Evolutionary conservation across 2,113 vertebrate genomes (phyloP), one percentile per base, ranked within the genome.

Genomic region (Corydoras sp.): DNA sequence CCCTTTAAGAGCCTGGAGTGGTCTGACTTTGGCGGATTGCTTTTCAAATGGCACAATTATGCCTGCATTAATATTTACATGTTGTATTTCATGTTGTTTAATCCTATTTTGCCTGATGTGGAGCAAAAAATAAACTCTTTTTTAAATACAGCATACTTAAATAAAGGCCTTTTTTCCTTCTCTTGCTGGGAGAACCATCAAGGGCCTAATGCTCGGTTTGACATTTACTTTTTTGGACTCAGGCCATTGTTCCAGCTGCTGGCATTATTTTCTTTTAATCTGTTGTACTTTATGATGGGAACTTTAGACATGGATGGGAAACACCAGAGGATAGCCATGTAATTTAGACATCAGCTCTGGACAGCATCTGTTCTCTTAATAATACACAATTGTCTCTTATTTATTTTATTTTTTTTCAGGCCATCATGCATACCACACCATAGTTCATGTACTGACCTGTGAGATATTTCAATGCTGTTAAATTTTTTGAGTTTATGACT

Each of bases 211-310:
- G 58, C 65, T 61, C 60, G 13, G 56, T 53, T 43, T 75, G 69
- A 69, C 55, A 62, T 77, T 71, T 69, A 63, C 49, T 71, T 14
- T 43, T 68, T 71, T n/a, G 35, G 49, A 18, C 61, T 77, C 58
- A 13, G 75, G 68, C 69, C 79, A 67, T 74, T 69, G 11, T 60
- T 67, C 75, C 83, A 85, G 82, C 84, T 87, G 83, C 75, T 76
- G 60, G 68, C 61, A 70, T 77, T 79, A 82, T 76, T 29, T 18
- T 80, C 78, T 72, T 29, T 24, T 50, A 56, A 48, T 56, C 58
- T 31, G 11, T 73, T 72, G 35, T 54, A 32, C 56, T 69, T 71
- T 65, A 49, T 63, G 43, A 72, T 30, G 60, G 68, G 35, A 70
- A 50, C 12, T 76, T 69, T 71, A 60, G 62, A 56, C 62, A 62